Percentiles rank a stretch among this genome's conserved stretches.
Evolutionary conservation across 2,113 vertebrate species (phyloP).

Genomic region (Otis tarda): DNA sequence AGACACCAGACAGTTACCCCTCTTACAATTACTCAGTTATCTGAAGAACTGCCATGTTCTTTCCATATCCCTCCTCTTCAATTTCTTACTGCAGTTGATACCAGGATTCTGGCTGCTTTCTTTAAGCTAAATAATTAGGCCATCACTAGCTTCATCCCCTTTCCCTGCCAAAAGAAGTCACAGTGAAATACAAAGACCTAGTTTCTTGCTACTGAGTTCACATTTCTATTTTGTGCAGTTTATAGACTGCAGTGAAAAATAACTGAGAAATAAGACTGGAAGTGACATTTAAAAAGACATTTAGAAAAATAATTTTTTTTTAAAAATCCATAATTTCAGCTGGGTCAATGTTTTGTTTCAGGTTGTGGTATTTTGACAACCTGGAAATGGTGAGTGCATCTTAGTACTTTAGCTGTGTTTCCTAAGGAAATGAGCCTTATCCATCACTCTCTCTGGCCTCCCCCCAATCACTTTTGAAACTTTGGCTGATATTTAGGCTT

Average conservation of each 20-base stretch:
- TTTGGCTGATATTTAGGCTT: neutral
- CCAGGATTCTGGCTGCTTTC: neutral
- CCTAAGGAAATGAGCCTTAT: neutral
- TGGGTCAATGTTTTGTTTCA: neutral
- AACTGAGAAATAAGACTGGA: neutral
- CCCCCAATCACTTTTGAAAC: neutral
- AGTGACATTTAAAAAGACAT: neutral
- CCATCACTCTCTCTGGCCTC: neutral
- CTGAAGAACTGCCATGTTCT: neutral
- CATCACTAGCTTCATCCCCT: neutral
- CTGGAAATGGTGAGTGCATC: neutral
- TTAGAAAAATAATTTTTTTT: neutral
- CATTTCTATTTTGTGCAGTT: neutral
- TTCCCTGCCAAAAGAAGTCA: neutral
- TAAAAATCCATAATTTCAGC: neutral
- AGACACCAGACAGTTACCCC: neutral
- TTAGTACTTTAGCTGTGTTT: neutral
- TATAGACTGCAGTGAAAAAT: neutral
- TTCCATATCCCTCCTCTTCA: neutral
- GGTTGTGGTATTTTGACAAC: neutral
- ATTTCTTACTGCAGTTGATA: neutral
- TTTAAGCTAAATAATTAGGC: slow-evolving; percentile 6
- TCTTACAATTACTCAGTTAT: neutral
- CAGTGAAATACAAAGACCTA: neutral
- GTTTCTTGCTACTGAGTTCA: neutral